These are phyloP conservation scores for Caprella mutica DNA, from an alignment of 2,888 invertebrate genomes.

Conservation along the genomic window DNA sequence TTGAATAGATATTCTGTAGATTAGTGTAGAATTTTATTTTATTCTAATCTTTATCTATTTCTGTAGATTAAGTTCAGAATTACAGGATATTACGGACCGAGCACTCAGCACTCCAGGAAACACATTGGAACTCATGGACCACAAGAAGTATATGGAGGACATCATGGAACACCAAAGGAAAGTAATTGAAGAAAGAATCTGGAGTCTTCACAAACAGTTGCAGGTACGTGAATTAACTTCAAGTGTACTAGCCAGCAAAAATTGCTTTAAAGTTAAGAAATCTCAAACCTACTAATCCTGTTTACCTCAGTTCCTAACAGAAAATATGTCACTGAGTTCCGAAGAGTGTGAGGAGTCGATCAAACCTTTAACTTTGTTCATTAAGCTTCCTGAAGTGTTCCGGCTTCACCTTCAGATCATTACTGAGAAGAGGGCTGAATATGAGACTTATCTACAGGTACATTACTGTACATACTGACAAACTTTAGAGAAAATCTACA, in stretches of 20 bases:
- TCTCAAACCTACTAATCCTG: too few relatives aligned
- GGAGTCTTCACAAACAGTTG: conserved; percentile 24
- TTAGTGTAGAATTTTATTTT: background rate
- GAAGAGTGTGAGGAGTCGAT: conserved; percentile 80
- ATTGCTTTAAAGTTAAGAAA: too few relatives aligned
- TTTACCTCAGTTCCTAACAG: conserved; percentile 54
- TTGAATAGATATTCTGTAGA: background rate
- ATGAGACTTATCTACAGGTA: conserved; percentile 65
- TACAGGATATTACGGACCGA: conserved; percentile 63
- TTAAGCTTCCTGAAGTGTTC: conserved; percentile 65
- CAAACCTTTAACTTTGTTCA: conserved; percentile 76
- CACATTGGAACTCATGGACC: conserved; percentile 72
- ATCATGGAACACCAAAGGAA: conserved; percentile 68
- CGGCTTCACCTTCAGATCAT: conserved; percentile 70
- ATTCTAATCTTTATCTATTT: background rate
- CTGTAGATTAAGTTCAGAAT: conserved; percentile 66
- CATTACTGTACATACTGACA: too few relatives aligned
- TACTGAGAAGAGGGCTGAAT: conserved; percentile 69
- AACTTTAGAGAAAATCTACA: too few relatives aligned
- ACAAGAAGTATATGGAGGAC: conserved; percentile 62
- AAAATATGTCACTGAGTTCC: conserved; percentile 65
- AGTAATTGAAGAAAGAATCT: conserved; percentile 42
- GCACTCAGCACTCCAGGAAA: conserved; percentile 66
- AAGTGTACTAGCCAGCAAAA: too few relatives aligned
- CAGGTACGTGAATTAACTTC: conserved; percentile 23